Conservation (phyloP, 2,888 invertebrate genomes). For the Silvanus unidentatus region DNA sequence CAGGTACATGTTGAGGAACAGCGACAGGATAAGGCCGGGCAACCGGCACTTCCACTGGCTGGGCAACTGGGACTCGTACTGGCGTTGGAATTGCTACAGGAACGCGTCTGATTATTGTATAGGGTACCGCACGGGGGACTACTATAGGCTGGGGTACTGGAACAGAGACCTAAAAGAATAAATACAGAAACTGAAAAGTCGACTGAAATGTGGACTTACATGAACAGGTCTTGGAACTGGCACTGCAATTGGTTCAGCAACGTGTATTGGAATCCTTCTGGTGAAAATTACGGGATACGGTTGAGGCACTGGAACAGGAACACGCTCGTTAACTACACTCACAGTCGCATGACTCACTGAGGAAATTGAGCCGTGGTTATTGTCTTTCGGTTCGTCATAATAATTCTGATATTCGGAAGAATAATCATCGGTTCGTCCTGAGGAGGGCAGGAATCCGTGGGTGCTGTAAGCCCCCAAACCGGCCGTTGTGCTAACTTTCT, state of each 20-base stretch:
- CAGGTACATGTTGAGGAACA: slow-evolving; percentile 50
- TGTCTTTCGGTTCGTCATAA: too few relatives aligned
- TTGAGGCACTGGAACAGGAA: slow-evolving; percentile 42
- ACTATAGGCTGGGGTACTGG: slow-evolving; percentile 29
- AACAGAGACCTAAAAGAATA: slow-evolving; percentile 25
- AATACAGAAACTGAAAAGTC: neutral
- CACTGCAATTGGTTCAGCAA: slow-evolving; percentile 50
- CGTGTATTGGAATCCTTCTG: slow-evolving; percentile 50
- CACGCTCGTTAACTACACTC: slow-evolving; percentile 37
- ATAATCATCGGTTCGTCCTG: too few relatives aligned
- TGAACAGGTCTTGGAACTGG: slow-evolving; percentile 48
- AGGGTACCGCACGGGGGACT: slow-evolving; percentile 28
- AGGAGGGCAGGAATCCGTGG: too few relatives aligned
- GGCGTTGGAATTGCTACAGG: slow-evolving; percentile 43
- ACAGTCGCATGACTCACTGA: too few relatives aligned
- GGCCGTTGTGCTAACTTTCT: too few relatives aligned
- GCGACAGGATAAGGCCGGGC: slow-evolving; percentile 54
- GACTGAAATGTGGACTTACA: slow-evolving; percentile 11
- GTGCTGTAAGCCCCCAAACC: too few relatives aligned
- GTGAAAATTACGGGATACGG: slow-evolving; percentile 43
- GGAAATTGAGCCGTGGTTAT: too few relatives aligned
- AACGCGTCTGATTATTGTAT: slow-evolving; percentile 32
- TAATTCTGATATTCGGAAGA: too few relatives aligned
- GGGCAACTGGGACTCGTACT: slow-evolving; percentile 46
- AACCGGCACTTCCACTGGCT: slow-evolving; percentile 46